Evolutionary conservation across 2,113 vertebrate genomes (phyloP).

Genomic region (Lepisosteus osseus): DNA sequence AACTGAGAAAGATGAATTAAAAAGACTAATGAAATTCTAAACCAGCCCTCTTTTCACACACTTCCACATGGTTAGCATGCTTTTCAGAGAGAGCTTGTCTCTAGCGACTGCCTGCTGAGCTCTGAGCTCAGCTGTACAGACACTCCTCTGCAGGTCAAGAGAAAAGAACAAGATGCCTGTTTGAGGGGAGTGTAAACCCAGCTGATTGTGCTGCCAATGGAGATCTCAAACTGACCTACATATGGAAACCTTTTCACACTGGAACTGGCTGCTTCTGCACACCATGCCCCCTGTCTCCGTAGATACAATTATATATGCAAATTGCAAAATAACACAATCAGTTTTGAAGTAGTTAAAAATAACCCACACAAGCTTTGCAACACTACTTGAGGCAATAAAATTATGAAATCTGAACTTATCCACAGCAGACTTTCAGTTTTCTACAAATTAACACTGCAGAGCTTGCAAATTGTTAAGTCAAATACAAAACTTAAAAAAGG

Average conservation of each 20-base stretch:
- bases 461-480: too few species aligned
- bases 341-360: background rate
- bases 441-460: too few species aligned
- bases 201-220: conserved; percentile 6
- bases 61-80: conserved; percentile 39
- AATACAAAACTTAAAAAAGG: too few species aligned
- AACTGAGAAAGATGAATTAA: conserved; percentile 56
- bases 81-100: conserved; percentile 54
- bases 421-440: background rate
- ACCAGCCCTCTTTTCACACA: conserved; percentile 51
- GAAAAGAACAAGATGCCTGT: conserved; percentile 18
- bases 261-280: conserved; percentile 19
- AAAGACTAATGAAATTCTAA: conserved; percentile 45
- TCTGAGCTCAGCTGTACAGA: conserved; percentile 48
- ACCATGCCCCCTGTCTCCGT: conserved; percentile 15
- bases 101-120: conserved; percentile 42
- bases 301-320: conserved; percentile 34
- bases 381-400: background rate
- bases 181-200: background rate
- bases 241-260: conserved; percentile 30
- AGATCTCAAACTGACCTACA: conserved; percentile 29
- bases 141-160: conserved; percentile 48
- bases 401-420: background rate
- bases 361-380: background rate
- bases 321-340: conserved; percentile 30